Evolutionary conservation across 2,113 vertebrate genomes (phyloP).

Genomic region (Charadrius vociferus): DNA sequence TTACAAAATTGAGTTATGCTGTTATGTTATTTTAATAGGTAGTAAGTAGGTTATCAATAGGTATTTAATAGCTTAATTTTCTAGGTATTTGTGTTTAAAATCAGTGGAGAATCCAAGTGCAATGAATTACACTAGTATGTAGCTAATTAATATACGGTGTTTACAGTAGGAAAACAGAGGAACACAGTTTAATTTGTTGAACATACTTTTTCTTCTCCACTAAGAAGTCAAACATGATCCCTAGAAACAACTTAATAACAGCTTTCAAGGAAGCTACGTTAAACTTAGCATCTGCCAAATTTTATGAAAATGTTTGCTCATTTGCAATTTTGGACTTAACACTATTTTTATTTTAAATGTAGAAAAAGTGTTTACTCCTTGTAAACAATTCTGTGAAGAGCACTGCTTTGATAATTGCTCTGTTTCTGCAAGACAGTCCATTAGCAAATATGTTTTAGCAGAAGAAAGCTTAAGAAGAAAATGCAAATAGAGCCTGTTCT

Average conservation of each 20-base stretch:
- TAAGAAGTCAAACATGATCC: neutral
- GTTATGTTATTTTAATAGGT: neutral
- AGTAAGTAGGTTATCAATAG: neutral
- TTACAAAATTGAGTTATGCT: neutral
- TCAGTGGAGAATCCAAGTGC: neutral
- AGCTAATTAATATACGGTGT: neutral
- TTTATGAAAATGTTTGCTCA: neutral
- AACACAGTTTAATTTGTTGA: neutral
- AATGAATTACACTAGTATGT: neutral
- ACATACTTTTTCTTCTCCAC: neutral
- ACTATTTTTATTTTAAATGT: neutral
- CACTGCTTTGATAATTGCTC: neutral
- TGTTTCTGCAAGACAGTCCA: neutral
- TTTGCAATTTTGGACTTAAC: neutral
- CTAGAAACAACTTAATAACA: neutral
- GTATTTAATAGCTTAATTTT: neutral
- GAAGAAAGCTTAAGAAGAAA: neutral
- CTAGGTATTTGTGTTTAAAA: neutral
- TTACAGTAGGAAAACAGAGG: neutral
- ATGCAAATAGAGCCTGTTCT: neutral
- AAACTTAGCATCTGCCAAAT: neutral
- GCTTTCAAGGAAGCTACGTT: neutral
- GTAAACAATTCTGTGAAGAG: neutral
- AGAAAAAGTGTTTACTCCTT: neutral
- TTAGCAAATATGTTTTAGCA: neutral